A percentile compares a stretch with the other conserved stretches of the same genome.
Evolutionary conservation across 2,888 invertebrate species (phyloP).

Genomic region (Agonopterix alstromeriana): DNA sequence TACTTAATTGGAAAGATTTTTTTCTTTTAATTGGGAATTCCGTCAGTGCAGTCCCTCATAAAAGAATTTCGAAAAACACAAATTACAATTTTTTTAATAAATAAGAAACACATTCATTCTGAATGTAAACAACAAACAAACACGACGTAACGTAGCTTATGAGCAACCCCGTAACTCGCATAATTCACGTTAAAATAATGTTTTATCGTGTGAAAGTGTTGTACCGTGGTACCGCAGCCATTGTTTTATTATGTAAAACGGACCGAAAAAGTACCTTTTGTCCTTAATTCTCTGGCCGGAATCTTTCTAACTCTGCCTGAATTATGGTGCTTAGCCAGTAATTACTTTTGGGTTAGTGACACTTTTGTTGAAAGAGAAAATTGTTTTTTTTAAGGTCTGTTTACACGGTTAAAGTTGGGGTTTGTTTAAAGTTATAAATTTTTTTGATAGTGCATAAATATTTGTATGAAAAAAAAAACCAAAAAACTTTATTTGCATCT

Average conservation of each 20-base stretch:
- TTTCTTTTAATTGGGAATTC: too few relatives aligned
- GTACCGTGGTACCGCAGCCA: slow-evolving; percentile 13
- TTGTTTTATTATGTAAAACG: slow-evolving; percentile 49
- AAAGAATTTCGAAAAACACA: too few relatives aligned
- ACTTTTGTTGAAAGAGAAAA: slow-evolving; percentile 28
- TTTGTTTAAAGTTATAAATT: too few relatives aligned
- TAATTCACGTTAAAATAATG: slow-evolving; percentile 11
- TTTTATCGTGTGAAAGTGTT: slow-evolving; percentile 21
- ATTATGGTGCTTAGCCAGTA: slow-evolving; percentile 55
- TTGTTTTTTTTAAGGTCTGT: slow-evolving; percentile 14
- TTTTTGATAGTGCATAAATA: too few relatives aligned
- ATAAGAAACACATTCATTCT: too few relatives aligned
- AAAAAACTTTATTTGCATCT: too few relatives aligned
- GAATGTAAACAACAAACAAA: slow-evolving; percentile 37
- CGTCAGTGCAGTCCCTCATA: too few relatives aligned
- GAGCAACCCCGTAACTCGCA: slow-evolving; percentile 1
- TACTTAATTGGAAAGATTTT: too few relatives aligned
- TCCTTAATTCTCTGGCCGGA: slow-evolving; percentile 52
- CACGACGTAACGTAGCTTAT: neutral
- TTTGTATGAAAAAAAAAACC: too few relatives aligned
- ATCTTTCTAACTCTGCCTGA: slow-evolving; percentile 57
- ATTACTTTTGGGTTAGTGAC: slow-evolving; percentile 41
- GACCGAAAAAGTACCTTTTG: slow-evolving; percentile 26
- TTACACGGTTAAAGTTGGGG: neutral
- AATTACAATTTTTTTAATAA: too few relatives aligned